phyloP scores from a whole-genome alignment of 1,140 invertebrate species.

The Ceratosolen solmsi region DNA sequence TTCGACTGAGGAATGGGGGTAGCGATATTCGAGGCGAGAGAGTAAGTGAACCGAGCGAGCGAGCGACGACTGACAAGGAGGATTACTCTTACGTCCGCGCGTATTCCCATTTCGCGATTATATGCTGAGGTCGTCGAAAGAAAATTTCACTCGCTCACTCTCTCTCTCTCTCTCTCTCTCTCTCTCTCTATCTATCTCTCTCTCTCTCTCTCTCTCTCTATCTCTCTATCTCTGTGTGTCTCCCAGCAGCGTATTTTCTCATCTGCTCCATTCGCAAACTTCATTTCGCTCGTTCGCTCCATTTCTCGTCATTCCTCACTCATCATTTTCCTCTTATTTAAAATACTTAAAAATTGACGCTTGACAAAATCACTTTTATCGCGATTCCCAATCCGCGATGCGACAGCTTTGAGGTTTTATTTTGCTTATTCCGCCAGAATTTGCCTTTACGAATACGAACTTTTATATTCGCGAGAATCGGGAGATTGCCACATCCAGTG shows the following conservation, averaged over 20 bases:
- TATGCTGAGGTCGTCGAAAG: slow-evolving; percentile 35
- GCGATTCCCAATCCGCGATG: not conserved
- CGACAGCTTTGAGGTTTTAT: not conserved
- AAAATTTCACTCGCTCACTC: slow-evolving; percentile 1
- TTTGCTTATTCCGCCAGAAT: not conserved
- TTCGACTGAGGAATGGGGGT: not conserved
- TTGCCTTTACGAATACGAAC: not conserved
- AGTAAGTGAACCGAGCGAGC: not conserved
- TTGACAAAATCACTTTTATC: not conserved
- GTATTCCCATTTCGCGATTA: slow-evolving; percentile 21
- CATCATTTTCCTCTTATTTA: slow-evolving; percentile 9
- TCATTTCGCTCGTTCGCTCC: slow-evolving; percentile 1
- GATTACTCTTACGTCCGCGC: slow-evolving; percentile 31
- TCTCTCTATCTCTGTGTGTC: not conserved
- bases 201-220: not conserved
- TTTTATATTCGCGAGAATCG: not conserved
- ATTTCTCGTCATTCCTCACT: not conserved
- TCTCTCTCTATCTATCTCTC: not conserved
- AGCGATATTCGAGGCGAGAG: not conserved
- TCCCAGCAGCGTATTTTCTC: slow-evolving; percentile 2
- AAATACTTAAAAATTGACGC: slow-evolving; percentile 5
- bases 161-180: not conserved
- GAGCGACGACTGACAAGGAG: slow-evolving; percentile 29
- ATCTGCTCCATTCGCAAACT: not conserved
- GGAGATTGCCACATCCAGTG: not conserved